phyloP scores from a whole-genome alignment of 2,113 vertebrate species.

The Misgurnus mizolepis region DNA sequence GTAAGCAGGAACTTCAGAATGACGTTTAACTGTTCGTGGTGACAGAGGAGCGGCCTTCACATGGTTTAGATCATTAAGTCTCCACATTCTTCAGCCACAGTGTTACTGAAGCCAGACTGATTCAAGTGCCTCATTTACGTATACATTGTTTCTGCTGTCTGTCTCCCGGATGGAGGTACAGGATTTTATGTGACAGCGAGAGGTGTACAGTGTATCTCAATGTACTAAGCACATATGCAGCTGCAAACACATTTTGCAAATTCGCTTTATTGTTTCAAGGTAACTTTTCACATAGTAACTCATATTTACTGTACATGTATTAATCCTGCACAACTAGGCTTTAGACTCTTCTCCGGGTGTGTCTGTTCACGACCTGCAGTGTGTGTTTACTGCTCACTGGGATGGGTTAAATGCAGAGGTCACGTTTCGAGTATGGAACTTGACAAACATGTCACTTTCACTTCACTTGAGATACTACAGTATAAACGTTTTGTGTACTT shows the following conservation, averaged over 20 bases:
- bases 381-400: too few relatives aligned
- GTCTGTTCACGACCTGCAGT: too few relatives aligned
- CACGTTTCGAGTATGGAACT: too few relatives aligned
- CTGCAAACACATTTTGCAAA: conserved; percentile 18
- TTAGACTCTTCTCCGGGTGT: too few relatives aligned
- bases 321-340: not conserved
- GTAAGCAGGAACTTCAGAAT: not conserved
- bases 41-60: conserved; percentile 28
- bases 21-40: conserved; percentile 32
- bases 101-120: conserved; percentile 1
- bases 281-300: not conserved
- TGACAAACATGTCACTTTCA: too few relatives aligned
- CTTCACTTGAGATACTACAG: too few relatives aligned
- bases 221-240: conserved; percentile 19
- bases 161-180: not conserved
- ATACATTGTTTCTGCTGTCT: not conserved
- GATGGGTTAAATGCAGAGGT: too few relatives aligned
- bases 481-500: not conserved
- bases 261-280: conserved; percentile 6
- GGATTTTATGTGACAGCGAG: not conserved
- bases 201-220: not conserved
- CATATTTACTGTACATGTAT: not conserved
- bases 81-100: conserved; percentile 11
- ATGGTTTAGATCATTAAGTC: conserved; percentile 16
- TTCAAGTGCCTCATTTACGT: conserved; percentile 2